Evolutionary conservation across 2,888 invertebrate genomes (phyloP).

Genomic region (Callyntrura sp.): DNA sequence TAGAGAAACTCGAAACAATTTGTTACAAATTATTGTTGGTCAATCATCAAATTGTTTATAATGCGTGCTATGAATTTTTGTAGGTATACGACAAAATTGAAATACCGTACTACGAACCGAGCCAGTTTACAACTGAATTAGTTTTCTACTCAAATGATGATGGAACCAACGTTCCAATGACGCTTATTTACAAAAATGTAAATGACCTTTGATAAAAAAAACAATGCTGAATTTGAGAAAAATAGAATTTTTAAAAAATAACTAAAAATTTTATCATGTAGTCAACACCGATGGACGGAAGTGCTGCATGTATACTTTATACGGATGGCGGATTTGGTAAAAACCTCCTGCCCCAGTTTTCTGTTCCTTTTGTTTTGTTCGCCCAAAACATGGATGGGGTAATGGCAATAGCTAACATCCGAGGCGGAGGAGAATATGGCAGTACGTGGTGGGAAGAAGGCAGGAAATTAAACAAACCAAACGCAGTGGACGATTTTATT

Average conservation of each 20-base stretch:
- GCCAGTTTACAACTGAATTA: slow-evolving; percentile 86
- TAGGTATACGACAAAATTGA: slow-evolving; percentile 94
- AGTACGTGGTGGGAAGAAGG: slow-evolving; percentile 93
- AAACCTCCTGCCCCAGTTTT: slow-evolving; percentile 95
- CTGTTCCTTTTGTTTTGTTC: slow-evolving; percentile 88
- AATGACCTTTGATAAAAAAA: background rate
- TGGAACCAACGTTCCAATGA: slow-evolving; percentile 97
- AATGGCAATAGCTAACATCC: slow-evolving; percentile 95
- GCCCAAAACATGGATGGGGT: slow-evolving; percentile 93
- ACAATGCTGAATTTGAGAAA: background rate
- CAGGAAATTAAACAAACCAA: slow-evolving; percentile 96
- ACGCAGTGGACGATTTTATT: slow-evolving; percentile 98
- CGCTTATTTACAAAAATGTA: slow-evolving; percentile 92
- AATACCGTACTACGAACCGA: slow-evolving; percentile 88
- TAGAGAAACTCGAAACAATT: no score
- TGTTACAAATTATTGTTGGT: no score
- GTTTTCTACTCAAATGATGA: slow-evolving; percentile 97
- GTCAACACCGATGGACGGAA: slow-evolving; percentile 87
- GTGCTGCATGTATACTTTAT: slow-evolving; percentile 94
- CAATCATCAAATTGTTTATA: no score
- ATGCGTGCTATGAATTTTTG: slow-evolving; percentile 57
- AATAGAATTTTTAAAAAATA: background rate
- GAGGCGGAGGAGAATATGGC: slow-evolving; percentile 92
- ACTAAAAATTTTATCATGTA: background rate
- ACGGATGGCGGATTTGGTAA: slow-evolving; percentile 99